Evolutionary conservation across 2,113 vertebrate genomes (phyloP).

Genomic region (Chitala chitala): DNA sequence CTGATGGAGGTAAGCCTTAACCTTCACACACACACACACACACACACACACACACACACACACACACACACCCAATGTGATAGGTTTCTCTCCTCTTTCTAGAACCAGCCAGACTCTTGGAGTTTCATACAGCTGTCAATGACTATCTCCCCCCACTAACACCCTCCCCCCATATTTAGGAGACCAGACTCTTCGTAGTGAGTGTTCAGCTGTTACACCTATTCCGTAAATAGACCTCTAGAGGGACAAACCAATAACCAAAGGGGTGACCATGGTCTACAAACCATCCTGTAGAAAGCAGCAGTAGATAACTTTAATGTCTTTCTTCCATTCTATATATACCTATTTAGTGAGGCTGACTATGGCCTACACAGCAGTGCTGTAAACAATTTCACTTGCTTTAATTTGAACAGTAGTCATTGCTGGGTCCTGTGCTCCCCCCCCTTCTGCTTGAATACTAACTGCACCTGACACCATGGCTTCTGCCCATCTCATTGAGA

Average conservation of each 20-base stretch:
- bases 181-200: constrained; percentile 56
- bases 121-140: constrained; percentile 52
- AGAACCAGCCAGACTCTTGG: constrained; percentile 59
- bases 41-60: constrained; percentile 9
- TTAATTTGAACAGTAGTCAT: neutral
- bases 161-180: constrained; percentile 22
- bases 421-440: constrained; percentile 13
- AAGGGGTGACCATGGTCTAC: constrained; percentile 30
- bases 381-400: neutral
- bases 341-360: neutral
- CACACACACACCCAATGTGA: too few species aligned
- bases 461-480: constrained; percentile 29
- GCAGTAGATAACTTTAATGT: fast-evolving
- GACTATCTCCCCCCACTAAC: constrained; percentile 26
- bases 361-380: too few species aligned
- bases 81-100: constrained; percentile 46
- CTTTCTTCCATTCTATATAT: neutral
- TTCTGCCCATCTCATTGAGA: constrained; percentile 44
- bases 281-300: neutral
- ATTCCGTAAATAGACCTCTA: constrained; percentile 64
- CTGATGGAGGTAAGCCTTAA: too few species aligned
- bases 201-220: constrained; percentile 66
- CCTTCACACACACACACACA: neutral
- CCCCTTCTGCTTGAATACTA: constrained; percentile 17
- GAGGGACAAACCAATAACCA: constrained; percentile 49